Percentiles rank a stretch among this genome's conserved stretches.
phyloP scores from a whole-genome alignment of 1,140 invertebrate species.

The Littorina saxatilis region DNA sequence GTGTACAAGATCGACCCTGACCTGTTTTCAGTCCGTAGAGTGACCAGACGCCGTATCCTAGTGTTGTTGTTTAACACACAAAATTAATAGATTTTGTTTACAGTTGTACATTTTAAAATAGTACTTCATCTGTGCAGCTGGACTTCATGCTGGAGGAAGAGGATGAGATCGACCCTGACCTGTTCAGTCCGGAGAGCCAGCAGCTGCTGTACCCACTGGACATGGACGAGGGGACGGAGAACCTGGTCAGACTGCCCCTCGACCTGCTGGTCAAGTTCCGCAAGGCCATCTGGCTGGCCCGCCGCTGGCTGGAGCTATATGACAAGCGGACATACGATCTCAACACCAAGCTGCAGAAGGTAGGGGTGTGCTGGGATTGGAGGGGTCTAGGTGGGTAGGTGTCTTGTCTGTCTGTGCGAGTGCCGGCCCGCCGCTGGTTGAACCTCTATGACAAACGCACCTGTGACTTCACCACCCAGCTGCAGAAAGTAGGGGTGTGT shows the following conservation, averaged over 20 bases:
- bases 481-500: slow-evolving; percentile 60
- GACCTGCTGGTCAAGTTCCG: slow-evolving; percentile 67
- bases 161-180: slow-evolving; percentile 55
- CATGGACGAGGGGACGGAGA: slow-evolving; percentile 58
- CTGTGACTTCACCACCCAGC: slow-evolving; percentile 60
- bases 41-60: too few species aligned
- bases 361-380: too few species aligned
- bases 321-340: slow-evolving; percentile 65
- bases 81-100: too few species aligned
- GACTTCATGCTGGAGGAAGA: slow-evolving; percentile 68
- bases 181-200: slow-evolving; percentile 66
- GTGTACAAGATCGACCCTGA: too few species aligned
- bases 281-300: slow-evolving; percentile 60
- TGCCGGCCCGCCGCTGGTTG: slow-evolving; percentile 62
- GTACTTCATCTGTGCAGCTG: slow-evolving; percentile 16
- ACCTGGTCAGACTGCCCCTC: slow-evolving; percentile 58
- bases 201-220: slow-evolving; percentile 56
- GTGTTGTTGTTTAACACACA: too few species aligned
- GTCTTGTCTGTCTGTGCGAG: too few species aligned
- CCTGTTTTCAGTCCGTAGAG: too few species aligned
- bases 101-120: too few species aligned
- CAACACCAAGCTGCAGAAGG: slow-evolving; percentile 59
- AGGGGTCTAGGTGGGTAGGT: too few species aligned
- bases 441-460: slow-evolving; percentile 64
- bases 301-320: slow-evolving; percentile 64